Evolutionary conservation across 2,113 vertebrate species (phyloP).

Genomic region (Pelodiscus sinensis): DNA sequence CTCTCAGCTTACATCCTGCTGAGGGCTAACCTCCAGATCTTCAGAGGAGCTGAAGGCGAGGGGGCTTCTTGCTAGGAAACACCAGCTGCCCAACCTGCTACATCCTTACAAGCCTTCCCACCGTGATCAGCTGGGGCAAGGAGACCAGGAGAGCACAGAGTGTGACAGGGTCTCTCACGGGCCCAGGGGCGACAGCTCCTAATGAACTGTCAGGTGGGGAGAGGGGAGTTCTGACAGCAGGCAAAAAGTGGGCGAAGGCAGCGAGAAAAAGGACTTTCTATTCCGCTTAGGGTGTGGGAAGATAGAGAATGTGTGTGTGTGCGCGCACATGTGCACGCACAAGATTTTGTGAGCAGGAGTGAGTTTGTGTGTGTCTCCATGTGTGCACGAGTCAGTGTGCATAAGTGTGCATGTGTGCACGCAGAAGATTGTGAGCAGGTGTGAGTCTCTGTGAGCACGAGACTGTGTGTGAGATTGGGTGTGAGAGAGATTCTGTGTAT

Average conservation of each 20-base stretch:
- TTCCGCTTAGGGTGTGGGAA: neutral
- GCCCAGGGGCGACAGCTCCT: neutral
- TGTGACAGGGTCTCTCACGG: neutral
- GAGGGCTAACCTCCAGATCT: neutral
- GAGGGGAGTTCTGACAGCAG: neutral
- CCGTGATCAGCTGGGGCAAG: neutral
- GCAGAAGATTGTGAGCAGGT: no score
- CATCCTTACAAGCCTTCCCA: neutral
- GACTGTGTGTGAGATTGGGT: neutral
- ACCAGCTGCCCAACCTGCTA: neutral
- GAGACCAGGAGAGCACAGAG: no score
- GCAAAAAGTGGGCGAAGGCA: neutral
- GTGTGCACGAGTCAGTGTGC: no score
- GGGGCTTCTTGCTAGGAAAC: neutral
- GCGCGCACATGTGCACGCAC: neutral
- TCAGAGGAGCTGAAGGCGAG: neutral
- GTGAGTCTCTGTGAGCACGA: neutral
- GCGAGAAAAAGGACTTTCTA: neutral
- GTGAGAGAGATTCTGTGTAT: neutral
- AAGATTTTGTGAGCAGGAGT: neutral
- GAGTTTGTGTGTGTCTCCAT: no score
- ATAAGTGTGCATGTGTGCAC: no score
- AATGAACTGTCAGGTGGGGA: neutral
- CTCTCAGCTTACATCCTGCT: neutral
- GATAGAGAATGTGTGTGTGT: neutral